These are phyloP conservation scores for Empis livida DNA, from an alignment of 2,888 invertebrate genomes.

Conservation along the genomic window DNA sequence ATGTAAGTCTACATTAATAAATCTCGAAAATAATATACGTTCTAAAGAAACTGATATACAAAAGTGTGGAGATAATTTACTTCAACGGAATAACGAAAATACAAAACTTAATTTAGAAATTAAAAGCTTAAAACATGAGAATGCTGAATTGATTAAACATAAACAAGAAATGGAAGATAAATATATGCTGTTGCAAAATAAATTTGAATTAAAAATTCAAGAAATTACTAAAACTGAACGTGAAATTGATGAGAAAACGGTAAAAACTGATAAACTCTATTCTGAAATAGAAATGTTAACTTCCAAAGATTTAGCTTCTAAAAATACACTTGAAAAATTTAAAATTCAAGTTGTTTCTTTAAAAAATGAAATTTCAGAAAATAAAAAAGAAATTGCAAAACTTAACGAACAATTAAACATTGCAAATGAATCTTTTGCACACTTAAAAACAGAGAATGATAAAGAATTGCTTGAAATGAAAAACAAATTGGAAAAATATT, in stretches of 20 bases:
- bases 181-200: too few relatives aligned
- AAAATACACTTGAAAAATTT: conserved; percentile 1
- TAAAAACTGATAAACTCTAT: conserved; percentile 6
- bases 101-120: too few relatives aligned
- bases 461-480: neutral
- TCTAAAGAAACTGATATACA: too few relatives aligned
- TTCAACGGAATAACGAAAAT: too few relatives aligned
- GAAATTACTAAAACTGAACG: conserved; percentile 1
- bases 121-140: too few relatives aligned
- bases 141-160: too few relatives aligned
- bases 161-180: too few relatives aligned
- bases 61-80: too few relatives aligned
- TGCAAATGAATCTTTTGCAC: too few relatives aligned
- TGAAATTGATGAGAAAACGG: neutral
- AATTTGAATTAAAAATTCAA: neutral
- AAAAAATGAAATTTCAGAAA: conserved; percentile 1
- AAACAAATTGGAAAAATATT: neutral
- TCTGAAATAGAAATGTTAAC: conserved; percentile 4
- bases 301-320: neutral
- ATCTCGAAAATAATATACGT: too few relatives aligned
- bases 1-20: too few relatives aligned
- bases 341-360: conserved; percentile 5
- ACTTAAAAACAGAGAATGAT: neutral
- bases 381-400: conserved; percentile 6
- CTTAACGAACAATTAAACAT: neutral